phyloP scores from a whole-genome alignment of 2,113 vertebrate genomes.

The Tetrax tetrax region DNA sequence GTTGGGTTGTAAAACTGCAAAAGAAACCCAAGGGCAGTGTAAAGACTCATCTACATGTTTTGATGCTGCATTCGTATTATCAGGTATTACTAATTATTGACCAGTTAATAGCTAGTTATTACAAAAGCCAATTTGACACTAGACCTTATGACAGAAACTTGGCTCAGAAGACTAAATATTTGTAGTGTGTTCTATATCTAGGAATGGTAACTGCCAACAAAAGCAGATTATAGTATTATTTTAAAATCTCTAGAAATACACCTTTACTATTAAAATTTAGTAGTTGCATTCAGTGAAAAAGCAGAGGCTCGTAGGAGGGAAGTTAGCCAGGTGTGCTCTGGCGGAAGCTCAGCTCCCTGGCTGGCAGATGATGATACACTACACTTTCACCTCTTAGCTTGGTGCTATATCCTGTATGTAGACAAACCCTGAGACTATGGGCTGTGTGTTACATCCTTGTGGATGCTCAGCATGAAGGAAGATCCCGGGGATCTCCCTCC shows the following conservation, averaged over 20 bases:
- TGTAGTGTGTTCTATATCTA: neutral
- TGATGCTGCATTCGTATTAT: neutral
- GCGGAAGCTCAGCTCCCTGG: fast-evolving
- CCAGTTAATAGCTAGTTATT: neutral
- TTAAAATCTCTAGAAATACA: neutral
- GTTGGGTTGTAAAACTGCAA: neutral
- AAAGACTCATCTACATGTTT: neutral
- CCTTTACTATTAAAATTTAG: neutral
- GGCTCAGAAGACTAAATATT: neutral
- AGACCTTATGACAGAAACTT: neutral
- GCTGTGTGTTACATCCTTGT: fast-evolving
- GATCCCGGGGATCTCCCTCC: fast-evolving
- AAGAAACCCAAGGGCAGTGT: neutral
- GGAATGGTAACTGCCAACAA: neutral
- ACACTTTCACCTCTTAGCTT: neutral
- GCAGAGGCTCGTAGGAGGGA: neutral
- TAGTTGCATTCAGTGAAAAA: neutral
- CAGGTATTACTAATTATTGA: neutral
- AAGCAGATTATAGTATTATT: neutral
- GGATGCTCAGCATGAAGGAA: neutral
- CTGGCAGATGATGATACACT: neutral
- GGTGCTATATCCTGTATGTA: neutral
- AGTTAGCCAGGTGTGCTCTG: neutral
- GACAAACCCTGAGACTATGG: neutral
- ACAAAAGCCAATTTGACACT: neutral